Base-by-base conservation (phyloP, 1,140 invertebrate genomes). In the Diorhabda sublineata region DNA sequence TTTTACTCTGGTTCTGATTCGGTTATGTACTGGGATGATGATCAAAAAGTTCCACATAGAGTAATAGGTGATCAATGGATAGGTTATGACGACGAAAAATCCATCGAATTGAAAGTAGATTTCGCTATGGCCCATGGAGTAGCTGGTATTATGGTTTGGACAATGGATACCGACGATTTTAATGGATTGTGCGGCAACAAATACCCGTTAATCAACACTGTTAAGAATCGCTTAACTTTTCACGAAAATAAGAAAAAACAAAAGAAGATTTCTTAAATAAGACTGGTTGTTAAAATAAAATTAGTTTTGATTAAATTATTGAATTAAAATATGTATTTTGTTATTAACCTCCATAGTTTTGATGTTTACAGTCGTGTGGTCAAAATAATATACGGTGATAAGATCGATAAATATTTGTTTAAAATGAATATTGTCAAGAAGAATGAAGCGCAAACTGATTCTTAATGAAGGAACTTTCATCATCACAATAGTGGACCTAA, bases 101-200 rank as follows among this genome's bases (percentile, higher is more conserved):
- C 74, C 7, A 73, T 74, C 41, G 57, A 8, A 5, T 8, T 67
- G 57, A 76, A 76, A 66, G 65, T 72, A 0, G 68, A 87, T 45
- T 89, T 84, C 68, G 83, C 84, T 2, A 81, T 84, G 56, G 66
- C 75, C 2, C 70, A 79, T 2, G 82, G 81, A 58, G 79, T 92
- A 2, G 87, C 82, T 58, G 90, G 90, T n/a, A 83, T 82, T 3
- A 91, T 91, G 89, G 68, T 89, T 0, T 92, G 90, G 90, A 87
- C 87, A 70, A 82, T 92, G 4, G 90, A 92, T 69, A 89, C 87
- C 57, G 90, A 92, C 74, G 91, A 92, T 75, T 90, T 90, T 73
- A 79, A 71, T 4, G 87, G 86, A 2, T 69, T 77, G 0, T 91
- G 88, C 70, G 82, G 85, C 8, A 71, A 84, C 3, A 82, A 83